Evolutionary conservation across 2,113 vertebrate genomes (phyloP).

Genomic region (Strix uralensis): DNA sequence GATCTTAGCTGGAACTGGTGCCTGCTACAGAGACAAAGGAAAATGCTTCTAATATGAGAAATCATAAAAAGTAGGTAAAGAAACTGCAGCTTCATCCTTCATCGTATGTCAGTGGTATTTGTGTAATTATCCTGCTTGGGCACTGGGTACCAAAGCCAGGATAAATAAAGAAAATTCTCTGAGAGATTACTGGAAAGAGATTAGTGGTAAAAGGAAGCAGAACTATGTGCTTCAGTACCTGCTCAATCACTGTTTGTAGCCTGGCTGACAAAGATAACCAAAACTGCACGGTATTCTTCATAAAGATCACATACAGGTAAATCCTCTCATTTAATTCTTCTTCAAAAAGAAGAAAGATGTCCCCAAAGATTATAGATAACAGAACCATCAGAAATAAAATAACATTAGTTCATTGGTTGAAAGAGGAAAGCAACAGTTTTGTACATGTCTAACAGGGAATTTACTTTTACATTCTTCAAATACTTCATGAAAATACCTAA

Average conservation of each 20-base stretch:
- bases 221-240: not conserved
- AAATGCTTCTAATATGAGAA: not conserved
- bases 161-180: not conserved
- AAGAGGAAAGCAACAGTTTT: not conserved
- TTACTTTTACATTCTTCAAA: not conserved
- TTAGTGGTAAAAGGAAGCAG: not conserved
- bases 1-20: not conserved
- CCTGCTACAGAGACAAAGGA: not conserved
- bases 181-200: not conserved
- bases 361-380: not conserved
- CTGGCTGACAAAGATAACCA: not conserved
- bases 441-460: not conserved
- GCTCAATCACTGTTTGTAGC: not conserved
- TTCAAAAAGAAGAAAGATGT: not conserved
- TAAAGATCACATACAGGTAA: not conserved
- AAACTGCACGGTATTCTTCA: not conserved
- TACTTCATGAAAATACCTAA: not conserved
- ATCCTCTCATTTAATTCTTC: not conserved
- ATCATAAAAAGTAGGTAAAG: not conserved
- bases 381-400: not conserved
- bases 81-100: not conserved
- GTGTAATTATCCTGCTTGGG: not conserved
- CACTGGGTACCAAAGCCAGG: not conserved
- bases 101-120: not conserved
- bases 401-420: not conserved